Percentiles rank a stretch among this genome's conserved stretches.
Conservation (phyloP, 1,140 invertebrate genomes). For the Neodiprion virginianus region DNA sequence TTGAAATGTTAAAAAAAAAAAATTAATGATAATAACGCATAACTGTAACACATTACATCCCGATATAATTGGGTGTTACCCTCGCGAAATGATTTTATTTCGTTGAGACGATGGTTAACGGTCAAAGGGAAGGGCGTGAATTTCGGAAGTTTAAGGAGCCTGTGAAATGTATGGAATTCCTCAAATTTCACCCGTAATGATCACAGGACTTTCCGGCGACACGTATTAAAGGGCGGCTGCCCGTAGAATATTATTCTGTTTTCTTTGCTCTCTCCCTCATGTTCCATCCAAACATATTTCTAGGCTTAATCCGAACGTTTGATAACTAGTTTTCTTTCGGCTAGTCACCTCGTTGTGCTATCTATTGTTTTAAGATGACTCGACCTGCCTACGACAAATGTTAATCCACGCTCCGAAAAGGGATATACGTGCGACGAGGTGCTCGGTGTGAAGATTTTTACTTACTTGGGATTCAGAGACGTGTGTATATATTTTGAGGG, state of each 20-base stretch:
- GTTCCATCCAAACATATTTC: not conserved
- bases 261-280: not conserved
- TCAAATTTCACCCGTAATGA: not conserved
- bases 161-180: not conserved
- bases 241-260: not conserved
- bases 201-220: not conserved
- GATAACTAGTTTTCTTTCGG: too few relatives aligned
- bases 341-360: too few relatives aligned
- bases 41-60: not conserved
- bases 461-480: not conserved
- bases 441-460: not conserved
- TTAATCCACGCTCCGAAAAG: not conserved
- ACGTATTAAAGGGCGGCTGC: slow-evolving; percentile 4
- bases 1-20: too few relatives aligned
- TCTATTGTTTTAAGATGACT: not conserved
- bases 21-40: not conserved
- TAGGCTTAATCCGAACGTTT: too few relatives aligned
- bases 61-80: not conserved
- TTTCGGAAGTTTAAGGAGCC: not conserved
- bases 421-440: not conserved
- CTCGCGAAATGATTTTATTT: not conserved
- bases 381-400: not conserved
- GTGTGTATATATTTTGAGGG: not conserved
- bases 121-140: not conserved
- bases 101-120: not conserved